A percentile compares a stretch with the other conserved stretches of the same genome.
These are phyloP conservation scores for Cavia porcellus DNA, from an alignment of 2,113 vertebrate species.

Conservation along the genomic window DNA sequence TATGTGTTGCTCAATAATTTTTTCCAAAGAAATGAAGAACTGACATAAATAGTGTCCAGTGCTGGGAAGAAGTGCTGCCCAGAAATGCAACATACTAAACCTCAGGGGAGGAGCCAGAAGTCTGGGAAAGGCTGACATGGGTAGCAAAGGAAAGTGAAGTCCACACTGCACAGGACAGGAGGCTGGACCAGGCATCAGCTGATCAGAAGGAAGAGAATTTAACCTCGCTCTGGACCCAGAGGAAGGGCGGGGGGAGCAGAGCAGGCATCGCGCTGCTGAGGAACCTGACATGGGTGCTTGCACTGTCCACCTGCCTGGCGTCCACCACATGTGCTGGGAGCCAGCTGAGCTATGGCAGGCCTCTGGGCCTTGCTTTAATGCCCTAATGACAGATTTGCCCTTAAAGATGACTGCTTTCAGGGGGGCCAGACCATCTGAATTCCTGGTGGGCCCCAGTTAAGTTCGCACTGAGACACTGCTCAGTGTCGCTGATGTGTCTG, in stretches of 20 bases:
- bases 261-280: neutral
- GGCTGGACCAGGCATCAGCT: neutral
- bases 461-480: neutral
- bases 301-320: neutral
- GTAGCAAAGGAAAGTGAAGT: neutral
- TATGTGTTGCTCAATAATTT: neutral
- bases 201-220: neutral
- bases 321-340: no score
- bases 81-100: neutral
- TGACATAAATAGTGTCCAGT: neutral
- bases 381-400: neutral
- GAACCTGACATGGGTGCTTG: neutral
- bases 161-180: neutral
- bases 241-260: neutral
- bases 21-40: neutral
- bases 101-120: neutral
- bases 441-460: neutral
- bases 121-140: neutral
- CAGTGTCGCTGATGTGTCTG: neutral
- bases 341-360: neutral
- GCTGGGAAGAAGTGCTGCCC: neutral
- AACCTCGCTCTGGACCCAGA: neutral
- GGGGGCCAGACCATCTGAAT: neutral
- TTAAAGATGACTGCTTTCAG: neutral
- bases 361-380: neutral